These are phyloP conservation scores for Caradrina kadenii DNA, from an alignment of 2,888 invertebrate species.

Conservation along the genomic window DNA sequence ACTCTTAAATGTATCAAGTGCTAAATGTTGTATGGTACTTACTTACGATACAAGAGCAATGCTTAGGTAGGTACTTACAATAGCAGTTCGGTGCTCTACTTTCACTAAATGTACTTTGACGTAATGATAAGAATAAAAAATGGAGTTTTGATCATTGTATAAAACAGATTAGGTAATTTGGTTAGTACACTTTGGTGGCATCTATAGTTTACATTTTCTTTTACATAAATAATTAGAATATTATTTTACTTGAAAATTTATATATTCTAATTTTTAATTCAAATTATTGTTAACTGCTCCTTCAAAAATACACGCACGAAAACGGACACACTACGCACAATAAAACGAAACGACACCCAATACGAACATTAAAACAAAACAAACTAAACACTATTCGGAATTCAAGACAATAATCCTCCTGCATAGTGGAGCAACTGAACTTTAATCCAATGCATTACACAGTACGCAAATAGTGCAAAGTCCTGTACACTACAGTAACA, in stretches of 20 bases:
- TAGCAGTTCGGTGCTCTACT: slow-evolving; percentile 8
- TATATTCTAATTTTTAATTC: neutral
- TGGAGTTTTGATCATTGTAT: neutral
- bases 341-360: neutral
- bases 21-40: neutral
- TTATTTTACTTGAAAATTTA: neutral
- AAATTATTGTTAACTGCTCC: neutral
- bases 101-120: slow-evolving; percentile 10
- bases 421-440: slow-evolving; percentile 40
- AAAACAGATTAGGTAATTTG: neutral
- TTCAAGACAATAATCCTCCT: slow-evolving; percentile 21
- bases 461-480: slow-evolving; percentile 58
- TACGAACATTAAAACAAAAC: neutral
- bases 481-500: slow-evolving; percentile 60
- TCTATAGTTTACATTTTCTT: neutral
- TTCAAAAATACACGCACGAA: neutral
- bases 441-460: slow-evolving; percentile 52
- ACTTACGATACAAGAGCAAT: neutral
- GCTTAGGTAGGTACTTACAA: neutral
- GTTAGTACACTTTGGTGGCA: no score
- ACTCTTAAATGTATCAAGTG: neutral
- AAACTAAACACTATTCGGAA: slow-evolving; percentile 14
- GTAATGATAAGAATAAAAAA: neutral
- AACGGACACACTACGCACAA: slow-evolving; percentile 2
- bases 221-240: neutral